phyloP scores from a whole-genome alignment of 2,888 invertebrate genomes.

The Endotricha flammealis region DNA sequence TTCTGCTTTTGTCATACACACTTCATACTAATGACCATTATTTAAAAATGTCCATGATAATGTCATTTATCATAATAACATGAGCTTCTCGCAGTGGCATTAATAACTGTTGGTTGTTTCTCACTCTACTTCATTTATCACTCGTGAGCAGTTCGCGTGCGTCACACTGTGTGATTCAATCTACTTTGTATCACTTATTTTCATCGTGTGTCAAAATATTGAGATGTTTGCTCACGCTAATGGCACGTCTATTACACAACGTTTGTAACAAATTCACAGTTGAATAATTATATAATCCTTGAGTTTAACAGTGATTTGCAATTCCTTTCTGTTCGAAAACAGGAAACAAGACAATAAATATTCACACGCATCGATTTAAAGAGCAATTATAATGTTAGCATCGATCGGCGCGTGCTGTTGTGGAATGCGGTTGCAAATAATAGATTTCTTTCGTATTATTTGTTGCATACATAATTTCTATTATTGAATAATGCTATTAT shows the following conservation, averaged over 20 bases:
- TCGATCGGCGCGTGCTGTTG: not conserved
- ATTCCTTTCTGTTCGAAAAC: not conserved
- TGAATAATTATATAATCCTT: not conserved
- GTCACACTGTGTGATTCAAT: conserved; percentile 36
- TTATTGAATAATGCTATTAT: too few relatives aligned
- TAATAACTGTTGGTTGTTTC: conserved; percentile 55
- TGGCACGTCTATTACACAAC: too few relatives aligned
- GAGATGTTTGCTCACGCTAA: conserved; percentile 10
- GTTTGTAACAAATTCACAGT: too few relatives aligned
- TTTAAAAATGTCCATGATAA: conserved; percentile 50
- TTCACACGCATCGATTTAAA: conserved; percentile 6
- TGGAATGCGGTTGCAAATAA: not conserved
- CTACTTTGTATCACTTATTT: conserved; percentile 18
- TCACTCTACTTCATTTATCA: conserved; percentile 27
- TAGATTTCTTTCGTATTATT: too few relatives aligned
- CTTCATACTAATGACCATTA: not conserved
- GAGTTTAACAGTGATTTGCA: not conserved
- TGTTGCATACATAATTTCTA: too few relatives aligned
- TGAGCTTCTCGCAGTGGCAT: conserved; percentile 62
- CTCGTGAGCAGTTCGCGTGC: conserved; percentile 38
- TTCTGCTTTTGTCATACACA: not conserved
- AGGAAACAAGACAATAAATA: conserved; percentile 14
- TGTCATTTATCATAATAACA: conserved; percentile 61
- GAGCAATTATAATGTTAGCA: not conserved
- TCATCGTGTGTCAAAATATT: conserved; percentile 15